A percentile compares a stretch with the other conserved stretches of the same genome.
Conservation (phyloP, 35 echinoderm and acorn worm species). For the Apostichopus japonicus region DNA sequence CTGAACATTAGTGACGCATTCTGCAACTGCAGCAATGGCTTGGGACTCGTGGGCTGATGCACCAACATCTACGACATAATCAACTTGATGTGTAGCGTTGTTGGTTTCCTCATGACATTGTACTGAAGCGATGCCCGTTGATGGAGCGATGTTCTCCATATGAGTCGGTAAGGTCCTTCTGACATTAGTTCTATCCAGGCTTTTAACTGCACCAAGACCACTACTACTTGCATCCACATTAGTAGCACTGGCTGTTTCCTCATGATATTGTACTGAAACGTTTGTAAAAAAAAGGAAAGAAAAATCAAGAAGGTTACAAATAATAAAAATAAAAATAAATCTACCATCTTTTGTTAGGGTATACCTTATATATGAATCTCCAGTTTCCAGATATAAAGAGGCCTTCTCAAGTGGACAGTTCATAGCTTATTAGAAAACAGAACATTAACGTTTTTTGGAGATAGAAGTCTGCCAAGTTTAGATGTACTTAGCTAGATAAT, state of each 20-base stretch:
- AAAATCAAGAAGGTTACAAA: no score
- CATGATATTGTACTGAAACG: background rate
- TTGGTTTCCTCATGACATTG: background rate
- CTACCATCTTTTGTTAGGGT: no score
- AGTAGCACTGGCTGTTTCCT: background rate
- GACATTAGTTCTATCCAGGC: background rate
- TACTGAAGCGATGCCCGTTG: no score
- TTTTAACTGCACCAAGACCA: background rate
- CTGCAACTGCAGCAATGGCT: background rate
- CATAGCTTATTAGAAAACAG: no score
- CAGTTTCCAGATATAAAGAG: no score
- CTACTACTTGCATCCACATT: background rate
- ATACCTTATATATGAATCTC: no score
- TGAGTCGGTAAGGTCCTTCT: background rate
- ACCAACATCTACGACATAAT: background rate
- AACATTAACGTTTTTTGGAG: no score
- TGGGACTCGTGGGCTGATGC: constrained; percentile 4
- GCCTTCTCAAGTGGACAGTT: no score
- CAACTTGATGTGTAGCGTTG: background rate
- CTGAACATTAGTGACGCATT: background rate
- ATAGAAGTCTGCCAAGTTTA: no score
- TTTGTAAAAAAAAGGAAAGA: no score
- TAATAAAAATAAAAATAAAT: no score
- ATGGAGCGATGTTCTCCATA: background rate
- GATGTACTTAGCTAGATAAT: no score